phyloP scores from a whole-genome alignment of 2,113 vertebrate species.

The Cochlearius cochlearius region DNA sequence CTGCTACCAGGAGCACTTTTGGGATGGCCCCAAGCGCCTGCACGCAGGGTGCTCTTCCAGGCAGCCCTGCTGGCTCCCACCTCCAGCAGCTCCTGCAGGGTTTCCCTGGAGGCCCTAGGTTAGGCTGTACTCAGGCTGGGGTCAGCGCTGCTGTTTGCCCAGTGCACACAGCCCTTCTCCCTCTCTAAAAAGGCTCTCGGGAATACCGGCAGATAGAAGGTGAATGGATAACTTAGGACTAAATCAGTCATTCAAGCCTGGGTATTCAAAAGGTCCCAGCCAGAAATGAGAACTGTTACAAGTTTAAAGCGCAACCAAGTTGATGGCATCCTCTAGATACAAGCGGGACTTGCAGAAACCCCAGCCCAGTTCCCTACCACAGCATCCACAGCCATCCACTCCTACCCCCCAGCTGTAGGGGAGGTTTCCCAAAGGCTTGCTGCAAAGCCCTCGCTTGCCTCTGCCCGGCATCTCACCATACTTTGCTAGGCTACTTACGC shows the following conservation, averaged over 20 bases:
- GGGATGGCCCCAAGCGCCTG: neutral
- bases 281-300: neutral
- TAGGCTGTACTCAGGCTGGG: neutral
- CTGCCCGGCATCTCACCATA: neutral
- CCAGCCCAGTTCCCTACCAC: neutral
- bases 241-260: neutral
- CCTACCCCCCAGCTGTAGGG: neutral
- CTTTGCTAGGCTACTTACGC: slow-evolving; percentile 40
- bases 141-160: neutral
- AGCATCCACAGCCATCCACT: neutral
- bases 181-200: neutral
- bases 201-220: neutral
- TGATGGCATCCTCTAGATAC: neutral
- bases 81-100: neutral
- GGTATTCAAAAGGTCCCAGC: neutral
- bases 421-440: slow-evolving; percentile 11
- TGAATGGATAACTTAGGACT: neutral
- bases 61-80: neutral
- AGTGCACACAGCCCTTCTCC: neutral
- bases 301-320: neutral
- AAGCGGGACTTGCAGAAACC: neutral
- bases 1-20: neutral
- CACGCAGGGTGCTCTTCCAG: neutral
- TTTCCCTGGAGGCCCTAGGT: neutral
- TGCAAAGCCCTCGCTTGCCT: neutral